Percentiles rank a stretch among this genome's conserved stretches.
Conservation (phyloP, 2,113 vertebrate genomes). For the Collichthys lucidus region DNA sequence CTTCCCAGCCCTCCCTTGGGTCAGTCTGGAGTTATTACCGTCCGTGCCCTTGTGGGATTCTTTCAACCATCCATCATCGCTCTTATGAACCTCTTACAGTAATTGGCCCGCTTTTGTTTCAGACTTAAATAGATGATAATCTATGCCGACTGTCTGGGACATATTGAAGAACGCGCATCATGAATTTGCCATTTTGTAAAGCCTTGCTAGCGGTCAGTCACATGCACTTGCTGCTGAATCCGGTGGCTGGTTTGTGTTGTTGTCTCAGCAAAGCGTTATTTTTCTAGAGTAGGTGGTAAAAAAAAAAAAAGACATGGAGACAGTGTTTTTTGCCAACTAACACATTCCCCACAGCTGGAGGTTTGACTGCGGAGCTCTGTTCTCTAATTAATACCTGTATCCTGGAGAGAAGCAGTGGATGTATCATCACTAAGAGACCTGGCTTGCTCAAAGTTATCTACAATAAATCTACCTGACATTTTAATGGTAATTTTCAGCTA, state of each 20-base stretch:
- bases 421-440: slow-evolving; percentile 11
- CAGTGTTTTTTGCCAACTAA: slow-evolving; percentile 59
- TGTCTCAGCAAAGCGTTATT: slow-evolving; percentile 57
- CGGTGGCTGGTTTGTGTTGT: slow-evolving; percentile 38
- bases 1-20: slow-evolving; percentile 56
- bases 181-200: slow-evolving; percentile 56
- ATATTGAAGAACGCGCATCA: slow-evolving; percentile 64
- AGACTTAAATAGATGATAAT: slow-evolving; percentile 74
- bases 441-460: slow-evolving; percentile 21
- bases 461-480: slow-evolving; percentile 38
- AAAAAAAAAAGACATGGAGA: slow-evolving; percentile 9
- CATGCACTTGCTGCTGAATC: slow-evolving; percentile 37
- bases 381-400: slow-evolving; percentile 68
- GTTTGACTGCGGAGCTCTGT: slow-evolving; percentile 51
- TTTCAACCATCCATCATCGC: slow-evolving; percentile 70
- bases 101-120: slow-evolving; percentile 70
- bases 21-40: slow-evolving; percentile 70
- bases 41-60: slow-evolving; percentile 59
- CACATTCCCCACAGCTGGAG: slow-evolving; percentile 59
- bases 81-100: slow-evolving; percentile 68
- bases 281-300: slow-evolving; percentile 47
- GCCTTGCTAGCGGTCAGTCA: slow-evolving; percentile 53
- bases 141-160: slow-evolving; percentile 67
- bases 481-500: background rate
- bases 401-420: background rate